These are phyloP conservation scores for Mus spicilegus DNA, from an alignment of 2,113 vertebrate species.

Conservation along the genomic window DNA sequence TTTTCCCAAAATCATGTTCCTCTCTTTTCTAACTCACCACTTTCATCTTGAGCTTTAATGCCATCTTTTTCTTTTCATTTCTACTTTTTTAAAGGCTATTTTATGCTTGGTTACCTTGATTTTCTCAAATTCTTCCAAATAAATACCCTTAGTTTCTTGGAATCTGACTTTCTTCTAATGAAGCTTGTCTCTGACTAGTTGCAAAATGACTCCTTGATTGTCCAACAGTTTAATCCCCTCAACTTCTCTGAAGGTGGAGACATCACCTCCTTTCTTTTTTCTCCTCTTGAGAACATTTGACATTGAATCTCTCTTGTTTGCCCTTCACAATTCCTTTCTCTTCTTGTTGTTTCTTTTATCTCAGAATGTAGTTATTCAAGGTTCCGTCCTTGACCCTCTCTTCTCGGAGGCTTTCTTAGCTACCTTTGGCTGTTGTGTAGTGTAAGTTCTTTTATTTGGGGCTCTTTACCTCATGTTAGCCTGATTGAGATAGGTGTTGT, in stretches of 20 bases:
- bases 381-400: background rate
- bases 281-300: background rate
- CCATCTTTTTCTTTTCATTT: conserved; percentile 16
- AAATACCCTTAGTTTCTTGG: background rate
- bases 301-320: background rate
- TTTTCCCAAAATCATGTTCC: background rate
- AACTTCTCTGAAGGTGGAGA: background rate
- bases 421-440: background rate
- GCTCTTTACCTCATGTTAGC: background rate
- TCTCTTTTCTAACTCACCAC: conserved; percentile 4
- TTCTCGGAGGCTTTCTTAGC: conserved; percentile 7
- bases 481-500: background rate
- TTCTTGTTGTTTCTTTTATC: background rate
- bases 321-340: background rate
- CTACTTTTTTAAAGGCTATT: background rate
- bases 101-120: background rate
- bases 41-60: background rate
- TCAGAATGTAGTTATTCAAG: background rate
- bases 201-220: conserved; percentile 6
- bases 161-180: conserved; percentile 3
- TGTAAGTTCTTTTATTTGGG: background rate
- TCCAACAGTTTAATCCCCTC: background rate
- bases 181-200: background rate
- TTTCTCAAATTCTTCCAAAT: conserved; percentile 39
- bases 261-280: background rate